Percentiles rank a stretch among this genome's conserved stretches.
Evolutionary conservation across 2,888 invertebrate genomes (phyloP).

Genomic region (Oscheius onirici): DNA sequence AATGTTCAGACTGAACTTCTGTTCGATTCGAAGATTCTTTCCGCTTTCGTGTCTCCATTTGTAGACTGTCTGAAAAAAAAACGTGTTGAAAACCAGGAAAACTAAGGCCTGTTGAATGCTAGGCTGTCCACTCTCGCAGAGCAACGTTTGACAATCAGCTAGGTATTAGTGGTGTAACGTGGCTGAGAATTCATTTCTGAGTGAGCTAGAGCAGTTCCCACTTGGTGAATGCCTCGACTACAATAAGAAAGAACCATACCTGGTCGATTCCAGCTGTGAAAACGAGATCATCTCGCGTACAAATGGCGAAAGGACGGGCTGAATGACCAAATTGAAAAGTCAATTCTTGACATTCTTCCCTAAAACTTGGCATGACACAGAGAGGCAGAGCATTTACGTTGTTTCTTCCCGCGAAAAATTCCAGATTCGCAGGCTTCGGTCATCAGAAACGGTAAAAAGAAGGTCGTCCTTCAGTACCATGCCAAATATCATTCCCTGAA

Average conservation of each 20-base stretch:
- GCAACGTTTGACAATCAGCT: too few species aligned
- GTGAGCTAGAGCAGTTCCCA: too few species aligned
- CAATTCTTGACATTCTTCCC: not conserved
- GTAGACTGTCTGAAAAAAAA: slow-evolving; percentile 7
- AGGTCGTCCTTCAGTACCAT: slow-evolving; percentile 26
- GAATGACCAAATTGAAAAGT: slow-evolving; percentile 45
- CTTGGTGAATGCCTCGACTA: too few species aligned
- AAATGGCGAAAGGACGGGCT: slow-evolving; percentile 49
- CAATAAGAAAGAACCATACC: slow-evolving; percentile 6
- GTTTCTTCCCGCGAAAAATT: slow-evolving; percentile 5
- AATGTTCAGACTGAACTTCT: not conserved
- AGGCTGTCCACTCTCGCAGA: too few species aligned
- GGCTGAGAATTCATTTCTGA: too few species aligned
- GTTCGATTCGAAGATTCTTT: not conserved
- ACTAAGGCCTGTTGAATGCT: too few species aligned
- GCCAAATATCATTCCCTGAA: slow-evolving; percentile 52
- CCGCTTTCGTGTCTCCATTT: slow-evolving; percentile 22
- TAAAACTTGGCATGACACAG: not conserved
- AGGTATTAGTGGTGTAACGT: too few species aligned
- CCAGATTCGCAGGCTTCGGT: slow-evolving; percentile 50
- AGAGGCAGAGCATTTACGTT: not conserved
- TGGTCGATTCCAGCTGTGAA: slow-evolving; percentile 53
- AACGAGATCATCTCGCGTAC: slow-evolving; percentile 22
- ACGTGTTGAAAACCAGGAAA: not conserved
- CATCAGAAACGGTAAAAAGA: slow-evolving; percentile 50